These are phyloP conservation scores for Lanistes nyassanus DNA, from an alignment of 1,140 invertebrate species.

Conservation along the genomic window DNA sequence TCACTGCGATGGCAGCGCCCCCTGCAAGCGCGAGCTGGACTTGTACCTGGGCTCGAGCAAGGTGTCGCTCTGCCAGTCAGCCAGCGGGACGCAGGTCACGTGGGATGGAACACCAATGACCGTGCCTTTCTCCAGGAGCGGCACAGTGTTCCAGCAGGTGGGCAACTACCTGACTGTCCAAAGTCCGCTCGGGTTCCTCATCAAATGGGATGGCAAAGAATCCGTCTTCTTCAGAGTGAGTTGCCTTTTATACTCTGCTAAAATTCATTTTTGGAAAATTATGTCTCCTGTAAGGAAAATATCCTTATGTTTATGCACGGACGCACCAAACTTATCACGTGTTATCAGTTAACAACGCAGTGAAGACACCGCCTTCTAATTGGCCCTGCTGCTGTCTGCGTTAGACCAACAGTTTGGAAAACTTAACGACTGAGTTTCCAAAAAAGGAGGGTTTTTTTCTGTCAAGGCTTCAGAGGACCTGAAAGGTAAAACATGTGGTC, in stretches of 20 bases:
- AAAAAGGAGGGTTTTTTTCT: slow-evolving; percentile 63
- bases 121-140: slow-evolving; percentile 68
- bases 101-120: slow-evolving; percentile 15
- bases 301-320: too few species aligned
- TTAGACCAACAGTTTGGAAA: too few species aligned
- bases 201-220: slow-evolving; percentile 78
- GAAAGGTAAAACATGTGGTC: slow-evolving; percentile 82
- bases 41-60: slow-evolving; percentile 48
- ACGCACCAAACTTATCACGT: too few species aligned
- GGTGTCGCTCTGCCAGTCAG: slow-evolving; percentile 27
- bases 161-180: slow-evolving; percentile 77
- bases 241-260: not conserved
- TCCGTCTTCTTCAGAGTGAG: slow-evolving; percentile 38
- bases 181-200: slow-evolving; percentile 75
- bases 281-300: too few species aligned
- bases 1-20: slow-evolving; percentile 33
- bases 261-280: too few species aligned
- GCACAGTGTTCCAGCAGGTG: slow-evolving; percentile 77
- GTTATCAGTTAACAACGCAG: too few species aligned
- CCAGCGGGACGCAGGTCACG: slow-evolving; percentile 13
- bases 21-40: slow-evolving; percentile 49
- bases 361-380: too few species aligned
- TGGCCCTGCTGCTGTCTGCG: too few species aligned
- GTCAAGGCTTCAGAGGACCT: slow-evolving; percentile 74
- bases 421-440: not conserved